A percentile compares a stretch with the other conserved stretches of the same genome.
Evolutionary conservation across 2,797 vertebrate species (phyloP).

Genomic region (Kryptolebias ocellatus): DNA sequence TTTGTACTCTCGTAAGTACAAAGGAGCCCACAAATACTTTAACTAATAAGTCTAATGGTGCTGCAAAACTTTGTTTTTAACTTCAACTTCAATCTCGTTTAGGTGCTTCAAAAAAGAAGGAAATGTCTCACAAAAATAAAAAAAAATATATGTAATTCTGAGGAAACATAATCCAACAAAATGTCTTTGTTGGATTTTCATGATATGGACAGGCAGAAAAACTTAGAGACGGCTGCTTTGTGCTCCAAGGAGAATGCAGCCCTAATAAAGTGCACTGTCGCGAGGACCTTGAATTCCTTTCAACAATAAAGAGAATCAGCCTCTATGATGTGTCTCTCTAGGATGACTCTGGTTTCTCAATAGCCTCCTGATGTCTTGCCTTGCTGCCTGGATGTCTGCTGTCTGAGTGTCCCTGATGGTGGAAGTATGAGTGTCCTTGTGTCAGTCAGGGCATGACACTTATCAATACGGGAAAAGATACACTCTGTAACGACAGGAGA

Average conservation of each 20-base stretch:
- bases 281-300: slow-evolving; percentile 59
- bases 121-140: slow-evolving; percentile 1
- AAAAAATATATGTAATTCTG: slow-evolving; percentile 11
- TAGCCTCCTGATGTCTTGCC: slow-evolving; percentile 55
- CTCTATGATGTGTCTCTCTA: slow-evolving; percentile 34
- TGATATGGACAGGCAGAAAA: slow-evolving; percentile 28
- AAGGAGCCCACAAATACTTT: too few species aligned
- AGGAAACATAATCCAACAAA: slow-evolving; percentile 21
- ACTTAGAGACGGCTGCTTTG: slow-evolving; percentile 21
- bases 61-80: too few species aligned
- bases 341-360: slow-evolving; percentile 62
- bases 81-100: too few species aligned
- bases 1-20: too few species aligned
- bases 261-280: slow-evolving; percentile 38
- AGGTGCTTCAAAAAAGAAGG: too few species aligned
- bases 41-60: too few species aligned
- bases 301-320: slow-evolving; percentile 37
- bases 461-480: slow-evolving; percentile 70
- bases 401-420: slow-evolving; percentile 52
- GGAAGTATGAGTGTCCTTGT: slow-evolving; percentile 63
- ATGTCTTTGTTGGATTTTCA: slow-evolving; percentile 27
- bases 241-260: slow-evolving; percentile 51
- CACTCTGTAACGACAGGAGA: slow-evolving; percentile 47
- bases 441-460: slow-evolving; percentile 49
- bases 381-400: slow-evolving; percentile 71